Base-by-base conservation (phyloP, 2,797 vertebrate species). In the Notolabrus celidotus region DNA sequence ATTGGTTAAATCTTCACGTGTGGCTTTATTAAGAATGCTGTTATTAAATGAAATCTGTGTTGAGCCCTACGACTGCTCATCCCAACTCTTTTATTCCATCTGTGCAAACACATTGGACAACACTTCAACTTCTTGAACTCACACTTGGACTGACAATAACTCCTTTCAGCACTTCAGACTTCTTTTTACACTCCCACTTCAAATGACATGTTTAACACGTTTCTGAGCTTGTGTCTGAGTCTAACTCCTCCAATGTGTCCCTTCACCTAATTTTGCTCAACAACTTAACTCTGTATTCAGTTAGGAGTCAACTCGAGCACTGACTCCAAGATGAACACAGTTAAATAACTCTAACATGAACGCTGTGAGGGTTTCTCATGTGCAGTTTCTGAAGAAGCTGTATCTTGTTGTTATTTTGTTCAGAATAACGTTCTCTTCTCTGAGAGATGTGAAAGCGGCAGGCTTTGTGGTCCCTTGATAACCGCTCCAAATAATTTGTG, bases 401-500 rank as follows among this genome's bases (percentile, higher is more conserved):
- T 7, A 4, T 7, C 42, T 50, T 36, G 9, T 10, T 4, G 5
- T 9, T 12, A 14, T 51, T 74, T n/a, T 4, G 3, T 34, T 39
- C 61, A 36, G 15, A n/a, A 16, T 41, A 45, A 59, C 45, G 15
- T 34, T 52, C 67, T 22, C 27, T 14, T 46, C 52, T 0, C 49
- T 0, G 46, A 62, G 14, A 23, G 63, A 63, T 60, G 43, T 19
- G 1, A 38, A 42, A 7, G 67, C 57, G 52, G 39, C 51, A 33
- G 46, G 46, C 29, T 74, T 60, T 41, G 31, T 50, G 39, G 45
- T 61, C 29, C 22, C 11, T 1, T n/a, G 17, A 57, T 19, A 4
- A 73, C 45, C 2, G 3, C 41, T 60, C 11, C 47, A 38, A 36
- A 73, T 60, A 33, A 79, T 63, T 43, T 71, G 67, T 36, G 43